Evolutionary conservation across 2,888 invertebrate species (phyloP).

Genomic region (Agonum fuliginosum): DNA sequence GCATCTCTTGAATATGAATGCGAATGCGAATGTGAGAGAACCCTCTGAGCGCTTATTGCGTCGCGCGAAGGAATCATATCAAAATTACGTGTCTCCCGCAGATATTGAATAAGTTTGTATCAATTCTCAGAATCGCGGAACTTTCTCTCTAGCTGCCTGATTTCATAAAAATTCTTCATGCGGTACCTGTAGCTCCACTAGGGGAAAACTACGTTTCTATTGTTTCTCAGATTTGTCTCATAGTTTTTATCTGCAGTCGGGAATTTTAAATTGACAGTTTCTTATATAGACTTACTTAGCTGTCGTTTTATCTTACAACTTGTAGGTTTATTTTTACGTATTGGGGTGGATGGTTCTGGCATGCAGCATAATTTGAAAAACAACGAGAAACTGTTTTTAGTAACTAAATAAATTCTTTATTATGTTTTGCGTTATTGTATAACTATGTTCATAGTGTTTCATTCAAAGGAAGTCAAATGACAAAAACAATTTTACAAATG

Average conservation of each 20-base stretch:
- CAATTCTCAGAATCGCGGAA: conserved; percentile 39
- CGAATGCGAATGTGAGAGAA: not conserved
- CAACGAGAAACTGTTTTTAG: too few relatives aligned
- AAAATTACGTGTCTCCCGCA: conserved; percentile 55
- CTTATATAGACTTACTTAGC: too few relatives aligned
- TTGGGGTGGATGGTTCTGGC: too few relatives aligned
- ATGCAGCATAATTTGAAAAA: too few relatives aligned
- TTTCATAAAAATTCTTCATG: conserved; percentile 44
- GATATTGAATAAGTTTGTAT: conserved; percentile 56
- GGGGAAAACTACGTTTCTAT: conserved; percentile 35
- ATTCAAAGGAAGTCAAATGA: too few relatives aligned
- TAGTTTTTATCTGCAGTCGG: not conserved
- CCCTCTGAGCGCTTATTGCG: conserved; percentile 4
- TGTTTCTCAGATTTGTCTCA: conserved; percentile 12
- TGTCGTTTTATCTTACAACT: too few relatives aligned
- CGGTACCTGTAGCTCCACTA: conserved; percentile 30
- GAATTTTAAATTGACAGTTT: too few relatives aligned
- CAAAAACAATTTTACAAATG: too few relatives aligned
- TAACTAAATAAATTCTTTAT: too few relatives aligned
- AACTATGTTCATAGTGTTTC: too few relatives aligned
- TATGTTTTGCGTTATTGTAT: too few relatives aligned
- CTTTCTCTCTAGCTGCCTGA: conserved; percentile 25
- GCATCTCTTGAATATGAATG: conserved; percentile 51
- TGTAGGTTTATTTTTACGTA: too few relatives aligned
- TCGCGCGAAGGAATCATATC: conserved; percentile 40